A percentile compares a stretch with the other conserved stretches of the same genome.
Evolutionary conservation across 2,888 invertebrate species (phyloP).

Genomic region (Melipona beecheii): DNA sequence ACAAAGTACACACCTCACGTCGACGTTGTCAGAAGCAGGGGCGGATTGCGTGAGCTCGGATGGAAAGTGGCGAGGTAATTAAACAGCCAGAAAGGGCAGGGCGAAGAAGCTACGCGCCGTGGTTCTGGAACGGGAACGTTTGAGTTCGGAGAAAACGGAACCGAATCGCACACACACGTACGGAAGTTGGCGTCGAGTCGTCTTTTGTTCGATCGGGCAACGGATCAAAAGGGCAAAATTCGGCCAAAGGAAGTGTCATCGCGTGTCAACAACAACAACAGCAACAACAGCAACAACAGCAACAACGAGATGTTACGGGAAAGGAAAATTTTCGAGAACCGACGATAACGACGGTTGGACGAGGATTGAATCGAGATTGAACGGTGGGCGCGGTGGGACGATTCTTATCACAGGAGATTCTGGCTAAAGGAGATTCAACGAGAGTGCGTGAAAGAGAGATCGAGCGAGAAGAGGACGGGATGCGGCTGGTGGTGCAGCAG

Average conservation of each 20-base stretch:
- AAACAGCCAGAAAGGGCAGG: too few species aligned
- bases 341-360: too few species aligned
- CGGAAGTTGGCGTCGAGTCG: not conserved
- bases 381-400: too few species aligned
- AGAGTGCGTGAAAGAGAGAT: too few species aligned
- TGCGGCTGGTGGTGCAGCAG: constrained; percentile 70
- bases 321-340: not conserved
- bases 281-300: too few species aligned
- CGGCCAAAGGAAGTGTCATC: not conserved
- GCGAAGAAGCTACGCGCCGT: not conserved
- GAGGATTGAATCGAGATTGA: too few species aligned
- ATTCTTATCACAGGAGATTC: too few species aligned
- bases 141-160: too few species aligned
- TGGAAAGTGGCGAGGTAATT: not conserved
- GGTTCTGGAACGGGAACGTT: too few species aligned
- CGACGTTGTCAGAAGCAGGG: not conserved
- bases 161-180: too few species aligned
- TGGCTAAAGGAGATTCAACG: too few species aligned
- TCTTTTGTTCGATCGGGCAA: not conserved
- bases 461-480: constrained; percentile 17
- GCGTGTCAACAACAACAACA: not conserved
- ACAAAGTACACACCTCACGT: not conserved
- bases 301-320: not conserved
- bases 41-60: not conserved
- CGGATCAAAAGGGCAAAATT: too few species aligned